Evolutionary conservation across 2,113 vertebrate species (phyloP).

Genomic region (Damaliscus lunatus): DNA sequence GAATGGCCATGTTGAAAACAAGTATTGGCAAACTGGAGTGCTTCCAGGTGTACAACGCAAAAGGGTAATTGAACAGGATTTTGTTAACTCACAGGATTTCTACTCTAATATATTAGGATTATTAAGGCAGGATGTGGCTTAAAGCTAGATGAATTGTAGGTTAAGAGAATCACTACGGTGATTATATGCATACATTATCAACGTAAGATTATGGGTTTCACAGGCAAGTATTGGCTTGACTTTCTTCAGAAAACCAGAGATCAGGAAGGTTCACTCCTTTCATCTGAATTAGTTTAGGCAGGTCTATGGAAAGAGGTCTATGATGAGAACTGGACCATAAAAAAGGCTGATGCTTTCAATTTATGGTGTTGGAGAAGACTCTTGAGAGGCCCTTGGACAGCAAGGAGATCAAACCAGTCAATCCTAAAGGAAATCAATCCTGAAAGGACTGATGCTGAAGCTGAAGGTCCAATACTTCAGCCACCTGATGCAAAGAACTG

Average conservation of each 20-base stretch:
- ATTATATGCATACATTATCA: neutral
- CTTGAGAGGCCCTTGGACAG: neutral
- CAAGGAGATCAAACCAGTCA: neutral
- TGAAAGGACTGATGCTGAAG: neutral
- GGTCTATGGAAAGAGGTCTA: neutral
- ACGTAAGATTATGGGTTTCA: neutral
- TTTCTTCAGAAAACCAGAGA: neutral
- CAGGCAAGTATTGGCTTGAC: neutral
- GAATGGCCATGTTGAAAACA: neutral
- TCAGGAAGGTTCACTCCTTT: neutral
- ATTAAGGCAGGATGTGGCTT: neutral
- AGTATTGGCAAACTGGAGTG: slow-evolving; percentile 8
- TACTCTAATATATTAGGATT: neutral
- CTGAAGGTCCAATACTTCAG: neutral
- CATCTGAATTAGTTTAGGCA: neutral
- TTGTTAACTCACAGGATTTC: slow-evolving; percentile 45
- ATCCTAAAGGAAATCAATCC: neutral
- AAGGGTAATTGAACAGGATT: slow-evolving; percentile 41
- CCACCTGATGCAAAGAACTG: neutral
- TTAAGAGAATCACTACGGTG: slow-evolving; percentile 1
- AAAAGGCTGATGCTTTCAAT: neutral
- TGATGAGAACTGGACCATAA: neutral
- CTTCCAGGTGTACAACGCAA: neutral
- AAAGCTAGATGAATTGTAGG: neutral
- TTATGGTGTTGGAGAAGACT: neutral